A percentile compares a stretch with the other conserved stretches of the same genome.
Conservation (phyloP, 2,797 vertebrate genomes). For the Myotis pilosus region DNA sequence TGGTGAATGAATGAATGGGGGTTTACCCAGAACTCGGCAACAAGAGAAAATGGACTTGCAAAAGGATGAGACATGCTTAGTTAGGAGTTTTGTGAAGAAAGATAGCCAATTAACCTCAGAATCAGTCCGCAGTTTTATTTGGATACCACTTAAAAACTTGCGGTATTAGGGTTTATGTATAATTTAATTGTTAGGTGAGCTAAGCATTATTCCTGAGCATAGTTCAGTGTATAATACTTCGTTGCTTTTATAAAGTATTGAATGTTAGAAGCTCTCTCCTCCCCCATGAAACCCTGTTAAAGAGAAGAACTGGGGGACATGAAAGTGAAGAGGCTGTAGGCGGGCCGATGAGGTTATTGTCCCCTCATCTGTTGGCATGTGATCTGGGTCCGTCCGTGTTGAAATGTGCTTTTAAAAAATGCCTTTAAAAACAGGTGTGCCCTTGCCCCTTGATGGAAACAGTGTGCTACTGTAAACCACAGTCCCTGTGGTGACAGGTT, state of each 20-base stretch:
- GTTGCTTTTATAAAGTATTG: not conserved
- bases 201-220: not conserved
- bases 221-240: not conserved
- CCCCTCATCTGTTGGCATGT: not conserved
- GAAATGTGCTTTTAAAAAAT: not conserved
- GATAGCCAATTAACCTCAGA: not conserved
- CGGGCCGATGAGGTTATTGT: not conserved
- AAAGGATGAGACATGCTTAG: not conserved
- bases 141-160: not conserved
- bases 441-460: not conserved
- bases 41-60: not conserved
- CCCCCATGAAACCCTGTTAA: not conserved
- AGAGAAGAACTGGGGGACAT: not conserved
- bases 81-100: not conserved
- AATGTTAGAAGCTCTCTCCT: not conserved
- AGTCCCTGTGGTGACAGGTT: not conserved
- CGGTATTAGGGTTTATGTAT: not conserved
- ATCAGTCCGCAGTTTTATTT: not conserved
- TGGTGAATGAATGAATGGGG: not conserved
- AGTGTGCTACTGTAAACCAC: not conserved
- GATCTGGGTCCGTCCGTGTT: not conserved
- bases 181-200: slow-evolving; percentile 2
- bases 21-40: not conserved
- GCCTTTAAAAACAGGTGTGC: not conserved
- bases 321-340: not conserved